A percentile compares a stretch with the other conserved stretches of the same genome.
These are phyloP conservation scores for Meriones unguiculatus DNA, from an alignment of 2,113 vertebrate species.

Conservation along the genomic window DNA sequence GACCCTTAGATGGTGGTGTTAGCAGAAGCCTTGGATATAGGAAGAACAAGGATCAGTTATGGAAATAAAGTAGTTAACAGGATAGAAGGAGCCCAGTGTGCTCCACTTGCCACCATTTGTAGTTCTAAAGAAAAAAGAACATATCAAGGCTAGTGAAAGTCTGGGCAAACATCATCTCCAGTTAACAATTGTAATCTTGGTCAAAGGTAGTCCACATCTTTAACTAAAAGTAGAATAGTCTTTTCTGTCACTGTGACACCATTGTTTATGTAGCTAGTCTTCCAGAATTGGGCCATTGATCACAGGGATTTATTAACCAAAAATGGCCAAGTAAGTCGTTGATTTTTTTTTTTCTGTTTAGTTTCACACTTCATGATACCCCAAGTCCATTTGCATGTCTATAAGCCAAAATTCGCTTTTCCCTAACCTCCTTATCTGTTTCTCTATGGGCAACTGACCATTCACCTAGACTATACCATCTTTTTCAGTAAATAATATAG, in stretches of 20 bases:
- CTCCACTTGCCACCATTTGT: neutral
- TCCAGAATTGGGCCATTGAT: neutral
- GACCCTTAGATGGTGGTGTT: neutral
- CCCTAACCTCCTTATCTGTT: neutral
- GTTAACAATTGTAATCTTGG: neutral
- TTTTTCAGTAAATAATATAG: neutral
- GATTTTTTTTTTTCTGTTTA: neutral
- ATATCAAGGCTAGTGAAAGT: neutral
- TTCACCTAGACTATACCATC: neutral
- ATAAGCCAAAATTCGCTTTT: neutral
- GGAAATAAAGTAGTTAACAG: neutral
- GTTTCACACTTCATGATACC: neutral
- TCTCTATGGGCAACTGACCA: neutral
- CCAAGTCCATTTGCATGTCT: neutral
- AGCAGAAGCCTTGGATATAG: neutral
- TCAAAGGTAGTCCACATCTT: neutral
- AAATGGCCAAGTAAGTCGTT: neutral
- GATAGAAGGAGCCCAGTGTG: neutral
- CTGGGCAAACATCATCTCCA: conserved; percentile 17
- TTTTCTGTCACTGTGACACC: neutral
- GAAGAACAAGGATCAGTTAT: neutral
- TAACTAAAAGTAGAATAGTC: neutral
- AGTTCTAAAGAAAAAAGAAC: neutral
- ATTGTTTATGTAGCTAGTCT: neutral
- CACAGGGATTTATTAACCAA: neutral